phyloP scores from a whole-genome alignment of 1,140 invertebrate species.

The Diachasma alloeum region DNA sequence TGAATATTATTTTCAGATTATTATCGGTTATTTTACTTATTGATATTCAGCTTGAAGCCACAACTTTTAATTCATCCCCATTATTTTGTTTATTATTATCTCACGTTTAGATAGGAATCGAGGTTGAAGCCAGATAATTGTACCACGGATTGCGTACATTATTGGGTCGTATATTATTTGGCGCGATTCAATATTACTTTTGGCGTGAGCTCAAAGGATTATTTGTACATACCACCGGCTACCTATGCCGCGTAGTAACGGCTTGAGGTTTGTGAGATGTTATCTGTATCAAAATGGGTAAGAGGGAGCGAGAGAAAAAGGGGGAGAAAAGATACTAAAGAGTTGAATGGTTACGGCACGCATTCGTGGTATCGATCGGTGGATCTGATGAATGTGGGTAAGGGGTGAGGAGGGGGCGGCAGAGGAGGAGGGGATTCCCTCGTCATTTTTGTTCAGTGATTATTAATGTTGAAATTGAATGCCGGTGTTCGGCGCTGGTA shows the following conservation, averaged over 20 bases:
- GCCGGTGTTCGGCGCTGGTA: constrained; percentile 32
- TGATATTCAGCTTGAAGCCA: not conserved
- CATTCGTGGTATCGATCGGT: constrained; percentile 53
- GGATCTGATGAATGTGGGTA: constrained; percentile 44
- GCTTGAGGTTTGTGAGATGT: not conserved
- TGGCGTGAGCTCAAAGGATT: constrained; percentile 10
- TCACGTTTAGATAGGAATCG: constrained; percentile 48
- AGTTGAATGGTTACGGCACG: constrained; percentile 43
- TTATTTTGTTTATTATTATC: constrained; percentile 27
- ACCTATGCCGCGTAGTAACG: not conserved
- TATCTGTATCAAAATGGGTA: not conserved
- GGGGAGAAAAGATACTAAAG: not conserved
- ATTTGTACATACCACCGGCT: not conserved
- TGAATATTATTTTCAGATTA: constrained; percentile 1
- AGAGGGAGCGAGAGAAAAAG: not conserved
- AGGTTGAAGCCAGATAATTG: constrained; percentile 44
- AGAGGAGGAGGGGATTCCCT: constrained; percentile 6
- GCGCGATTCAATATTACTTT: constrained; percentile 55
- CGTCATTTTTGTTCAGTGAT: constrained; percentile 45
- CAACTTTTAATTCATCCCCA: not conserved
- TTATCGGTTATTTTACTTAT: not conserved
- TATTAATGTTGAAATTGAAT: constrained; percentile 56
- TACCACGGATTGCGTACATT: constrained; percentile 54
- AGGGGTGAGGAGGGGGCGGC: not conserved
- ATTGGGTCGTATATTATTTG: constrained; percentile 60